Evolutionary conservation across 2,797 vertebrate genomes (phyloP).

Genomic region (Hapalemur alaotrensis): DNA sequence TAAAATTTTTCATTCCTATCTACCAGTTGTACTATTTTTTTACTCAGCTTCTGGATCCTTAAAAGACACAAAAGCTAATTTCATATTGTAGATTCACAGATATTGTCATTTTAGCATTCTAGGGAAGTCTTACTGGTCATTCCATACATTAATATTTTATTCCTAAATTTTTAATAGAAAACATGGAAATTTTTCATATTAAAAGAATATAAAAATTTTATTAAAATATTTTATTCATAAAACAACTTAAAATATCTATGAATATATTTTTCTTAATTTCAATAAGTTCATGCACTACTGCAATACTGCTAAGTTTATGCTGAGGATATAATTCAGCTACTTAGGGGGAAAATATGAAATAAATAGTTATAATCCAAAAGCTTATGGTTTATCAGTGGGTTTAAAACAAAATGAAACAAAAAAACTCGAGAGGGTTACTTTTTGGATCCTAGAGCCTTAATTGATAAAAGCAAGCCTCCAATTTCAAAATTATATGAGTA

Average conservation of each 20-base stretch:
- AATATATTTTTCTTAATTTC: background rate
- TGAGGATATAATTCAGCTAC: background rate
- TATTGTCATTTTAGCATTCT: background rate
- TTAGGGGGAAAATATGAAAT: background rate
- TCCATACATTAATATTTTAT: background rate
- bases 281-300: background rate
- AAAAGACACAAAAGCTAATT: background rate
- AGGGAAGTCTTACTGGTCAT: background rate
- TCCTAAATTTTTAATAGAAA: background rate
- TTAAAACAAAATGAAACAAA: background rate
- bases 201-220: background rate
- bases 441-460: background rate
- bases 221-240: constrained; percentile 14
- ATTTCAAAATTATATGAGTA: background rate
- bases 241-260: background rate
- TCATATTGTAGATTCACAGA: background rate
- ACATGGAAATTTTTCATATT: background rate
- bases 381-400: background rate
- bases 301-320: background rate
- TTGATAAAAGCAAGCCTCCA: background rate
- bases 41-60: background rate
- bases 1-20: background rate
- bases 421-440: background rate
- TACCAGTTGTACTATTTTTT: background rate
- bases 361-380: background rate